Evolutionary conservation across 2,113 vertebrate genomes (phyloP), one percentile per base, ranked within the genome.

Genomic region (Callionymus lyra): DNA sequence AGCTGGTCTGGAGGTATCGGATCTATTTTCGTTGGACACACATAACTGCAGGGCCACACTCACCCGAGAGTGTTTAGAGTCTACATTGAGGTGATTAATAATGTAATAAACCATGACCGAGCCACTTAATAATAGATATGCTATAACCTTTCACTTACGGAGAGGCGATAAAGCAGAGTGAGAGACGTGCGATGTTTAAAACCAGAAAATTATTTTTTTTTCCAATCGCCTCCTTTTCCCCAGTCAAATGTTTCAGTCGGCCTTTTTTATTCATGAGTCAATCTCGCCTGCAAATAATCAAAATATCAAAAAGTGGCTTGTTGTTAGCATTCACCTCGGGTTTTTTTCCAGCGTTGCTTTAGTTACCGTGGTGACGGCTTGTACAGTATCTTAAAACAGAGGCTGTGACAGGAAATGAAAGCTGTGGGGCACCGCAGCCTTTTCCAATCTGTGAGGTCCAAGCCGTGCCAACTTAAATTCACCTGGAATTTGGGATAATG

Each of bases 111-210:
- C 59, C 50, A 47, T 71, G 59, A 79, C 64, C 13, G 13, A 72
- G 61, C 34, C 56, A 43, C 66, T 83, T 56, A 80, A 80, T 81
- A 80, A 81, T 81, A 76, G 69, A 80, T 83, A 54, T 40, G 27
- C 16, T 54, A 1, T 73, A 74, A 78, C 81, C 81, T 81, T 78
- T 79, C 47, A 56, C 44, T 65, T 68, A 65, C 47, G 34, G 62
- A 64, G 65, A 49, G 63, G 68, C 15, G 37, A 60, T 50, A 40
- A 48, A 34, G 44, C 48, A 38, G 39, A 63, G 33, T 13, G 31
- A 45, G 32, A 51, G 47, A 56, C 31, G 33, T 50, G 37, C 21
- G 38, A 9, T 19, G 27, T 16, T 44, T 35, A 46, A 35, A 38
- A 46, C 36, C 12, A 33, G 21, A 21, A 4, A n/a, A n/a, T n/a